phyloP scores from a whole-genome alignment of 2,888 invertebrate species.

The Drosophila subquinaria region DNA sequence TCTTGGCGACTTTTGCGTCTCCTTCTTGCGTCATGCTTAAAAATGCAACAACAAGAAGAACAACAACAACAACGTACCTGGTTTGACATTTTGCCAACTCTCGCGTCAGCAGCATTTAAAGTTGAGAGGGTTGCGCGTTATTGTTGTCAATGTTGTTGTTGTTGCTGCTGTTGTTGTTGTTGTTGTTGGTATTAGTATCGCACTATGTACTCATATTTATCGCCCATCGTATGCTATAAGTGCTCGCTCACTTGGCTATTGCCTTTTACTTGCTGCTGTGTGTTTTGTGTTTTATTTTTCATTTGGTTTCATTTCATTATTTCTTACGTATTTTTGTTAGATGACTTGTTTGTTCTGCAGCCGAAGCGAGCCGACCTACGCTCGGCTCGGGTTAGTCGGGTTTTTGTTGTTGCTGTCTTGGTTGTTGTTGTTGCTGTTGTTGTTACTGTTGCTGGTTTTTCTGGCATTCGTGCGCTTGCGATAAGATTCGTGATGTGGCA shows the following conservation, averaged over 20 bases:
- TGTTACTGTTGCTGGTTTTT: slow-evolving; percentile 51
- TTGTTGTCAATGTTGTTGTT: slow-evolving; percentile 19
- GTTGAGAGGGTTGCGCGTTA: slow-evolving; percentile 67
- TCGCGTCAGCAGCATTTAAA: slow-evolving; percentile 44
- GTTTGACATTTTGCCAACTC: slow-evolving; percentile 69
- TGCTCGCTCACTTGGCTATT: slow-evolving; percentile 60
- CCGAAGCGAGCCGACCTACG: slow-evolving; percentile 52
- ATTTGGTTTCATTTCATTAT: slow-evolving; percentile 27
- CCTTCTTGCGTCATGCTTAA: slow-evolving; percentile 53
- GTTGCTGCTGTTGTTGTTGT: slow-evolving; percentile 19
- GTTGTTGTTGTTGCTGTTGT: slow-evolving; percentile 23
- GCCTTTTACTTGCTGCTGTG: slow-evolving; percentile 57
- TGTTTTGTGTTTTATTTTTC: slow-evolving; percentile 19
- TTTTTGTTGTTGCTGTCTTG: slow-evolving; percentile 38
- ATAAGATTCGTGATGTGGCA: slow-evolving; percentile 81
- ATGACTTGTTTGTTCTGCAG: slow-evolving; percentile 80
- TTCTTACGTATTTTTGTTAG: slow-evolving; percentile 51
- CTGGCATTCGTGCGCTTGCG: slow-evolving; percentile 70
- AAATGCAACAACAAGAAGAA: slow-evolving; percentile 7
- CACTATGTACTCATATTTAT: slow-evolving; percentile 61
- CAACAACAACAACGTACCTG: slow-evolving; percentile 50
- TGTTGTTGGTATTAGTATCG: slow-evolving; percentile 59
- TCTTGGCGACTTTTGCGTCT: neutral
- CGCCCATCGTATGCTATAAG: slow-evolving; percentile 74
- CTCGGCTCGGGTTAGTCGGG: slow-evolving; percentile 60